phyloP scores from a whole-genome alignment of 2,888 invertebrate species.

The Tachystola acroxantha region DNA sequence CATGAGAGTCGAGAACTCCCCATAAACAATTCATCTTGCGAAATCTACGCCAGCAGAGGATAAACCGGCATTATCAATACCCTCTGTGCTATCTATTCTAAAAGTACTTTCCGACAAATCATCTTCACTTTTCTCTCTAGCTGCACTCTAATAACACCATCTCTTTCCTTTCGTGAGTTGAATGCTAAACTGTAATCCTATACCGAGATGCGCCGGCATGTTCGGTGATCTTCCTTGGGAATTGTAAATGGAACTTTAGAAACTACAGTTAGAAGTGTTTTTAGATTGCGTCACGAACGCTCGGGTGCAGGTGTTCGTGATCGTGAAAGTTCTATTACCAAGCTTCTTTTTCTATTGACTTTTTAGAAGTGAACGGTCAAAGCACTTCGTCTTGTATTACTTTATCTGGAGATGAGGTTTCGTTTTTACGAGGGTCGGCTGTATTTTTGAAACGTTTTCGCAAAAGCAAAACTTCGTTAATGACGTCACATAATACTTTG shows the following conservation, averaged over 20 bases:
- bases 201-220: slow-evolving; percentile 32
- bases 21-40: slow-evolving; percentile 55
- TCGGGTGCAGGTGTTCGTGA: slow-evolving; percentile 40
- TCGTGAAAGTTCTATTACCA: slow-evolving; percentile 39
- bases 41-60: slow-evolving; percentile 40
- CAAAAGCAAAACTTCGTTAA: too few species aligned
- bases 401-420: not conserved
- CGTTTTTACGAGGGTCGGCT: too few species aligned
- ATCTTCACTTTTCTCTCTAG: slow-evolving; percentile 38
- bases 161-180: slow-evolving; percentile 43
- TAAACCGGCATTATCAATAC: slow-evolving; percentile 41
- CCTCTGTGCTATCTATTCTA: slow-evolving; percentile 39
- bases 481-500: too few species aligned
- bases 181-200: slow-evolving; percentile 49
- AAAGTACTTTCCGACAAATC: slow-evolving; percentile 43
- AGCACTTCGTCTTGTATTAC: slow-evolving; percentile 16
- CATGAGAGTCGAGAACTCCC: slow-evolving; percentile 31
- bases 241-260: slow-evolving; percentile 47
- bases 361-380: slow-evolving; percentile 34
- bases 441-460: too few species aligned
- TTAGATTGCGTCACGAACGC: slow-evolving; percentile 36
- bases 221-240: slow-evolving; percentile 26
- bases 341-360: slow-evolving; percentile 35
- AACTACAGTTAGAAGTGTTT: slow-evolving; percentile 46
- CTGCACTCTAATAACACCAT: slow-evolving; percentile 36